Evolutionary conservation across 2,888 invertebrate species (phyloP).

Genomic region (Pyrocoelia pectoralis): DNA sequence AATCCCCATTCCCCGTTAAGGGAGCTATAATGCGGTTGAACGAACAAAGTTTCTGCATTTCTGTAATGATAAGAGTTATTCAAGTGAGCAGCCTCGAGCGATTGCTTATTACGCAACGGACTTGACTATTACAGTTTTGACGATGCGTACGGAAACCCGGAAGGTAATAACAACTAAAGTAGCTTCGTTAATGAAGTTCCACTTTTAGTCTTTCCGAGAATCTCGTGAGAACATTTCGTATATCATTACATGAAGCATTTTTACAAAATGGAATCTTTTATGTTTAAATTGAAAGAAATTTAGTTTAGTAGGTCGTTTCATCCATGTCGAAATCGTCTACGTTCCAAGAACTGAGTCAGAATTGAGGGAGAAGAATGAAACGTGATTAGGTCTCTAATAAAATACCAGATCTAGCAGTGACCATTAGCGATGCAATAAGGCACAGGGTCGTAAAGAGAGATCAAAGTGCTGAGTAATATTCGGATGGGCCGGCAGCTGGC

Average conservation of each 20-base stretch:
- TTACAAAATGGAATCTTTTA: constrained; percentile 11
- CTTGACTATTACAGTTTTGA: constrained; percentile 14
- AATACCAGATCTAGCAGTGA: constrained; percentile 48
- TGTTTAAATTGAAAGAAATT: constrained; percentile 19
- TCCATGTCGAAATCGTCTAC: constrained; percentile 11
- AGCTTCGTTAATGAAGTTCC: constrained; percentile 18
- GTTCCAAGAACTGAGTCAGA: constrained; percentile 12
- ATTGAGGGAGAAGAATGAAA: constrained; percentile 26
- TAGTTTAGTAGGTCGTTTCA: constrained; percentile 27
- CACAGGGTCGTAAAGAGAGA: constrained; percentile 46
- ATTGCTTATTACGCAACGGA: constrained; percentile 17
- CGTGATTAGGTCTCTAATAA: constrained; percentile 45
- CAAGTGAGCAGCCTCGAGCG: constrained; percentile 14
- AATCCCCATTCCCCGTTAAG: not conserved
- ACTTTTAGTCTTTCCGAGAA: not conserved
- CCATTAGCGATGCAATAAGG: constrained; percentile 51
- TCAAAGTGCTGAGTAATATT: constrained; percentile 48
- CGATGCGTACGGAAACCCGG: constrained; percentile 14
- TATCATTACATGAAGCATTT: constrained; percentile 4
- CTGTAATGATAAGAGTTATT: constrained; percentile 15
- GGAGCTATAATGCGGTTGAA: not conserved
- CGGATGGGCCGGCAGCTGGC: constrained; percentile 44
- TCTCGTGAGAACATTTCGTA: not conserved
- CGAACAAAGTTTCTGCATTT: not conserved
- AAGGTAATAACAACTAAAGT: constrained; percentile 18